These are phyloP conservation scores for Pocillopora damicornis DNA, from an alignment of 64 coral and sea anemone species.

Conservation along the genomic window DNA sequence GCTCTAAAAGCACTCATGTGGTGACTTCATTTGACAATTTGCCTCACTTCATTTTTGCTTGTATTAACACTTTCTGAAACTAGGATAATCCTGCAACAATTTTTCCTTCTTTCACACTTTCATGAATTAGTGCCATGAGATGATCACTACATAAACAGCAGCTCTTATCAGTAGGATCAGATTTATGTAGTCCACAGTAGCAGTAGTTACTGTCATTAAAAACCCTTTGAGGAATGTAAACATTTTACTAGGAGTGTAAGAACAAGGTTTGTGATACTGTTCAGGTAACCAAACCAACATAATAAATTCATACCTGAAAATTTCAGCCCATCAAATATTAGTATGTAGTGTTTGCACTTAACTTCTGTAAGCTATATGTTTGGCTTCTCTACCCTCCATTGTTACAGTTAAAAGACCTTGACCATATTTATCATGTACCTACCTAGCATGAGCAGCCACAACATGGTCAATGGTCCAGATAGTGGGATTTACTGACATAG, in stretches of 20 bases:
- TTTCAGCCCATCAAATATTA: slow-evolving; percentile 32
- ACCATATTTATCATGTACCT: slow-evolving; percentile 26
- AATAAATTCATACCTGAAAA: slow-evolving; percentile 46
- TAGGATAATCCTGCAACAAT: slow-evolving; percentile 15
- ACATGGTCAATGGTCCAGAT: slow-evolving; percentile 49
- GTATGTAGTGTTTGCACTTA: slow-evolving; percentile 38
- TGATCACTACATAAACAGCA: slow-evolving; percentile 52
- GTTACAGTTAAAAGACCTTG: slow-evolving; percentile 26
- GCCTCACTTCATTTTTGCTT: background rate
- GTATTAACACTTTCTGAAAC: background rate
- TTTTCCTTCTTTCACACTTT: slow-evolving; percentile 7
- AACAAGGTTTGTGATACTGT: slow-evolving; percentile 38
- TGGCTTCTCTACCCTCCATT: slow-evolving; percentile 44
- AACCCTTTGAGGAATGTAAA: slow-evolving; percentile 40
- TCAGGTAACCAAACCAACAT: slow-evolving; percentile 40
- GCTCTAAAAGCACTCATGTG: background rate
- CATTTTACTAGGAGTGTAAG: slow-evolving; percentile 37
- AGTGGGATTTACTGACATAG: slow-evolving; percentile 5
- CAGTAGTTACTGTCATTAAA: slow-evolving; percentile 47
- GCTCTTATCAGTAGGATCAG: slow-evolving; percentile 21
- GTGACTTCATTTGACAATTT: background rate
- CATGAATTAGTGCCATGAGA: slow-evolving; percentile 19
- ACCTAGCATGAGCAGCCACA: slow-evolving; percentile 37
- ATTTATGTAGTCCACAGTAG: slow-evolving; percentile 43
- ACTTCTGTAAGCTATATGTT: slow-evolving; percentile 40